Base-by-base conservation (phyloP, 1,140 invertebrate genomes). In the Melipona quadrifasciata region DNA sequence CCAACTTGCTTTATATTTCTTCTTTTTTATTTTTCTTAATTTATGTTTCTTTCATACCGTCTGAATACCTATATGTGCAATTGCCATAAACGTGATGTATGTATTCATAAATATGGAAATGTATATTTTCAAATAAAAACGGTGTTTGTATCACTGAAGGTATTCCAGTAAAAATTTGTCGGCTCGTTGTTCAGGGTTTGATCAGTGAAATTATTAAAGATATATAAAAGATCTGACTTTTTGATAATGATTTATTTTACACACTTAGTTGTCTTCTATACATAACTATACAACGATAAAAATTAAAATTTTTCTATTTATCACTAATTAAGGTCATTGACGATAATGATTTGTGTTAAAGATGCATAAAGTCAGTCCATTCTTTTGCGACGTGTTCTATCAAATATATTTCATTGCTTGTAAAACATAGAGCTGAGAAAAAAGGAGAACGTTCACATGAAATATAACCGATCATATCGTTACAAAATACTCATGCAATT, bases 231-330 rank as follows among this genome's bases (percentile, higher is more conserved):
- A 16, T 53, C 71, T 65, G 73, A 70, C 90, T 90, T 90, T 93
- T 92, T 89, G 91, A 91, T 93, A 93, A 93, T 93, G 88, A 89
- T 94, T 94, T 93, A 93, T 94, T 93, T 93, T 93, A 94, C 91
- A 94, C 92, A 93, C 90, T 93, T 91, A 93, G 90, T 92, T 92
- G 92, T 92, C 90, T 88, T 93, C 92, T 93, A 94, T 94, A 93
- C 93, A 93, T 92, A 94, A 94, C 91, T 94, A 94, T 94, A 94
- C 93, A 94, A 94, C 93, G 90, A 94, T 93, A 90, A 91, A 93
- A 94, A 93, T 92, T 82, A 92, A 93, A 93, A 90, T 92, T 92
- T 79, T 85, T 90, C 91, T 91, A 93, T 91, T 91, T 89, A 90
- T 79, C 77, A 81, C 85, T 87, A 87, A 91, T 79, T 90, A 89